phyloP scores from a whole-genome alignment of 2,888 invertebrate genomes.

The Lochmaea capreae region DNA sequence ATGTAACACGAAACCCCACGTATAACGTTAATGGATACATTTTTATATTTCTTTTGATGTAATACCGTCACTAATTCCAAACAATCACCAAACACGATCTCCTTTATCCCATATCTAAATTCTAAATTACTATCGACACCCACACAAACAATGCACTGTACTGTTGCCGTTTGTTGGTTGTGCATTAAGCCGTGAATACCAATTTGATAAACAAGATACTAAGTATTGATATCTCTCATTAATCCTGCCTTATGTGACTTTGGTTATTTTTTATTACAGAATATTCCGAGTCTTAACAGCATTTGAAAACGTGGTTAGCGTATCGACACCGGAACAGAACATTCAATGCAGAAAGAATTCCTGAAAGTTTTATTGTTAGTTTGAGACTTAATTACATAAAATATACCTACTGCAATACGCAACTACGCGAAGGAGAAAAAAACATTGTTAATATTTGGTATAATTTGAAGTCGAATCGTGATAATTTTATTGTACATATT shows the following conservation, averaged over 20 bases:
- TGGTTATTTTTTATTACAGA: constrained; percentile 37
- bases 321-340: background rate
- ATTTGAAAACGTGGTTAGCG: background rate
- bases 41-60: constrained; percentile 23
- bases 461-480: no score
- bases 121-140: constrained; percentile 42
- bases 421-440: no score
- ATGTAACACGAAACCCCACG: background rate
- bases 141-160: constrained; percentile 35
- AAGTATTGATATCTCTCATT: constrained; percentile 58
- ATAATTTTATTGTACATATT: no score
- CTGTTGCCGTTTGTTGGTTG: constrained; percentile 48
- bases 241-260: constrained; percentile 54
- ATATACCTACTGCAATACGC: no score
- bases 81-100: constrained; percentile 33
- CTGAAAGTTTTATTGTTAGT: background rate
- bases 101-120: constrained; percentile 32
- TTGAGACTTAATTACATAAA: background rate
- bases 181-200: constrained; percentile 56
- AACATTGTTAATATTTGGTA: no score
- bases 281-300: background rate
- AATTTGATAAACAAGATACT: constrained; percentile 57
- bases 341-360: background rate
- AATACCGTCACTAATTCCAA: constrained; percentile 33
- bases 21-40: constrained; percentile 1